Evolutionary conservation across 2,888 invertebrate genomes (phyloP), one percentile per base, ranked within the genome.

Genomic region (Theodoxus fluviatilis): DNA sequence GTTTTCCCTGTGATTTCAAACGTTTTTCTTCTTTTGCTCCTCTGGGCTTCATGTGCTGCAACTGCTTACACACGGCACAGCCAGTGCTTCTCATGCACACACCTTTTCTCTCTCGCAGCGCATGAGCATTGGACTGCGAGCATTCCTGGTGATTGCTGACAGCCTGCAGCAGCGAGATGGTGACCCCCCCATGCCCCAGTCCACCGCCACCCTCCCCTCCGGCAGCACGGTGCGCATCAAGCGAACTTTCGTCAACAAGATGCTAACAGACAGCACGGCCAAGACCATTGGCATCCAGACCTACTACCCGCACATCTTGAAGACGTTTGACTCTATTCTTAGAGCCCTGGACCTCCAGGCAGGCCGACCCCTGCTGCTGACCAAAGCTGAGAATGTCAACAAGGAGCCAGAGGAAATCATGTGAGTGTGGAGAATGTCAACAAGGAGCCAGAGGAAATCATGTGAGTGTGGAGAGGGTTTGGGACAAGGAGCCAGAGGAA

Each of bases 81-180:
- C 25, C 15, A 25, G 15, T 33, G 25, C n/a, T 18, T 18, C 38
- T 57, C 22, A 22, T 49, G 22, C 1, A 12, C 61, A n/a, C 18
- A 33, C 37, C 33, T 25, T 61, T 3, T 68, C 12, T 75, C 40
- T 68, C 37, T 71, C 72, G 22, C 80, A 88, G 88, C 90, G 99
- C 74, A 99, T 99, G 98, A 98, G 96, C 80, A 98, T 99, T 69
- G 99, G 99, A 0, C 89, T 99, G 65, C 90, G 99, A 80, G 98
- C 99, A 0, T 97, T 99, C 86, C 90, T 99, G 15, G 98, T 99
- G 0, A 98, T 99, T 1, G 98, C 99, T 0, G 99, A 99, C 85
- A 95, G 97, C 79, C 89, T 99, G 69, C 98, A 99, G 84, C 99
- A 99, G 87, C 98, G 98, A 84, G 98, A 99, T 86, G 98, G 98